phyloP scores from a whole-genome alignment of 1,140 invertebrate genomes.

The Euschistus heros region DNA sequence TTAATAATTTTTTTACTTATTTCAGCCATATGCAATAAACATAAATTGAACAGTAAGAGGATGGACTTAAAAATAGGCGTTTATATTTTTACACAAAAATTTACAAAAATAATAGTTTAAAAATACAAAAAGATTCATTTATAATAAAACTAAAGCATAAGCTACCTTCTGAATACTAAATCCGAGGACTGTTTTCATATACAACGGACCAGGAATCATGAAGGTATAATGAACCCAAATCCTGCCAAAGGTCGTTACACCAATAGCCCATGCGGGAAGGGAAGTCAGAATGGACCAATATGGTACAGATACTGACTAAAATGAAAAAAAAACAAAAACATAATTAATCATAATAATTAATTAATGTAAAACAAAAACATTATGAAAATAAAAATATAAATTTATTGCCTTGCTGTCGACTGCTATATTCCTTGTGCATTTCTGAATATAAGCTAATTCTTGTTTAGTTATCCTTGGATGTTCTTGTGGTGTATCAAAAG shows the following conservation, averaged over 20 bases:
- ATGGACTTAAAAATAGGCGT: no score
- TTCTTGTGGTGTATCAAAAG: constrained; percentile 58
- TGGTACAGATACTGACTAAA: constrained; percentile 44
- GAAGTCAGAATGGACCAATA: constrained; percentile 68
- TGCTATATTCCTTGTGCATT: constrained; percentile 42
- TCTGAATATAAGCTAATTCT: constrained; percentile 59
- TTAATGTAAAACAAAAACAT: not conserved
- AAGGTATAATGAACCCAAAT: constrained; percentile 64
- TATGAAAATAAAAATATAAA: not conserved
- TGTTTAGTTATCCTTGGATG: constrained; percentile 61
- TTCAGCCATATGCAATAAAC: no score
- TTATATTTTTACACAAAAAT: no score
- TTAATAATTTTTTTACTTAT: no score
- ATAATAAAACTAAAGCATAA: no score
- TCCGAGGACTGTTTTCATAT: constrained; percentile 56
- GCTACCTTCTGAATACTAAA: constrained; percentile 53
- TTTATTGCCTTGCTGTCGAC: constrained; percentile 35
- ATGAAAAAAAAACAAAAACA: constrained; percentile 15
- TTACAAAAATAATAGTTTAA: no score
- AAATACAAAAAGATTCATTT: no score
- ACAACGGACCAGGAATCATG: constrained; percentile 56
- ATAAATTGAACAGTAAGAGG: no score
- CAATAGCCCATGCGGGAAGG: constrained; percentile 68
- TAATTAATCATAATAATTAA: not conserved
- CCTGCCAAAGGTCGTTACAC: constrained; percentile 56